Base-by-base conservation (phyloP, 2,888 invertebrate species). In the Patella caerulea region DNA sequence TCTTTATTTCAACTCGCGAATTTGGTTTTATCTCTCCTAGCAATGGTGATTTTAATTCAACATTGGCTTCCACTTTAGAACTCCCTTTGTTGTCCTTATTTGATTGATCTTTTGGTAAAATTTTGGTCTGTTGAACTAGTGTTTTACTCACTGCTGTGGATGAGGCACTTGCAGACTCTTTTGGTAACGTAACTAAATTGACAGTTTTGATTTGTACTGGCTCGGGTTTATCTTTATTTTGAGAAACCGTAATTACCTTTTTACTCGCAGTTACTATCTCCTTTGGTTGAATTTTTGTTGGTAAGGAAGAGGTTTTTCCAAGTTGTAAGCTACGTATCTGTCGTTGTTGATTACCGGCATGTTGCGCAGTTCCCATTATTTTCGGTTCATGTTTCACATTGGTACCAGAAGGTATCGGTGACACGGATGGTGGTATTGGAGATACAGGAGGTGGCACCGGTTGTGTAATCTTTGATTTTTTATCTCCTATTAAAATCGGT, bases 201-300 rank as follows among this genome's bases (percentile, higher is more conserved):
- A 65, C 65, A 19, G 11, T 65, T 19, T 19, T 24, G 9, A 65
- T 24, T 65, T 65, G 19, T 9, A 24, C 24, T 65, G 19, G 19
- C 14, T 65, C 19, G 12, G 65, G 65, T 45, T 45, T 9, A 45
- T 45, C 45, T 9, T 45, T 45, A 45, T 45, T 45, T 45, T 45
- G 45, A 45, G 45, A 45, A 45, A 45, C 45, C 45, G 45, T 45
- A 24, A 19, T 19, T 24, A 24, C 24, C 15, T 65, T 65, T 24
- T 24, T 65, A 3, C 19, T 65, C 3, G 65, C 65, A 24, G 65
- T 65, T 65, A 65, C 65, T 65, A 65, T 65, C 24, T 65, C 65
- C 65, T 19, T 65, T 11, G 65, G 65, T 15, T 65, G 65, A 65
- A 65, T 65, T 65, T 65, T 65, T 24, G 65, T 65, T 19, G 65